These are phyloP conservation scores for Zaprionus lachaisei DNA, from an alignment of 1,140 invertebrate species.

Conservation along the genomic window DNA sequence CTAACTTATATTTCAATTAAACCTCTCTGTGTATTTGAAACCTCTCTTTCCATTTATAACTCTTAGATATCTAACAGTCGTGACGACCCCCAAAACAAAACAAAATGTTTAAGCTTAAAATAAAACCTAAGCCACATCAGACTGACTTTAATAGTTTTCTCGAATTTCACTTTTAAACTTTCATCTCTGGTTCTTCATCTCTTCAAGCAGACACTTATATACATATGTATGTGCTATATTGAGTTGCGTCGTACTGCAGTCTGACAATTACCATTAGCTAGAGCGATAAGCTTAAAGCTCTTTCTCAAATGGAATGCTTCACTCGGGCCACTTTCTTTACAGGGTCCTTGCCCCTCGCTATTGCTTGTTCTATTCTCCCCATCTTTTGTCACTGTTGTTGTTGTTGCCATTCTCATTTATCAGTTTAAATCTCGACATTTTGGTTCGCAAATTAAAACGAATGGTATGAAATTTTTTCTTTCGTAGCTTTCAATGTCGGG, in stretches of 20 bases:
- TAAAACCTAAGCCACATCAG: no score
- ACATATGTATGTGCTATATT: not conserved
- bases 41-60: no score
- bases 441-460: conserved; percentile 79
- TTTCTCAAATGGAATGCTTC: conserved; percentile 11
- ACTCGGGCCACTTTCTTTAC: conserved; percentile 7
- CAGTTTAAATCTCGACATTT: conserved; percentile 70
- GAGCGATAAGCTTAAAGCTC: conserved; percentile 12
- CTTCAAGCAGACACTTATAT: not conserved
- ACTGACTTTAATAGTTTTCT: not conserved
- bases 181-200: not conserved
- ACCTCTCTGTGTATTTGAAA: no score
- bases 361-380: not conserved
- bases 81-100: no score
- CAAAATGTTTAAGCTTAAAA: not conserved
- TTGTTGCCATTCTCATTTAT: conserved; percentile 51
- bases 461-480: conserved; percentile 63
- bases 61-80: not conserved
- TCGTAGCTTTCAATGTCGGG: conserved; percentile 11
- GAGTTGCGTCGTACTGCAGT: conserved; percentile 7
- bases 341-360: not conserved
- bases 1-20: no score
- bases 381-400: not conserved
- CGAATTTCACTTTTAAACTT: not conserved
- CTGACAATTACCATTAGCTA: conserved; percentile 15